Evolutionary conservation across 2,888 invertebrate species (phyloP).

Genomic region (Globia sparganii): DNA sequence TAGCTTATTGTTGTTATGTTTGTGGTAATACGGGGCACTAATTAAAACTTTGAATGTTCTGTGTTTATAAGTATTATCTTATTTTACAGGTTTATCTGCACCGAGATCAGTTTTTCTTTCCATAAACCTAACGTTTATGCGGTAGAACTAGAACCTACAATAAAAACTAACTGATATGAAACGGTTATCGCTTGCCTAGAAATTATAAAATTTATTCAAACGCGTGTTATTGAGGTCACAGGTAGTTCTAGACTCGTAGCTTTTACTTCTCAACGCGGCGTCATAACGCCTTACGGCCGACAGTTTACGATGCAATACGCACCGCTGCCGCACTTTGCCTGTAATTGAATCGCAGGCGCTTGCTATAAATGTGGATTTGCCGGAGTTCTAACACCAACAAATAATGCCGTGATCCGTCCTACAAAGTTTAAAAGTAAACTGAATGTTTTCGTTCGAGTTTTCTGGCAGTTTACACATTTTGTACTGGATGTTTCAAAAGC

Average conservation of each 20-base stretch:
- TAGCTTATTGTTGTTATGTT: neutral
- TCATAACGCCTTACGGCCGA: conserved; percentile 85
- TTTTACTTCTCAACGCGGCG: conserved; percentile 78
- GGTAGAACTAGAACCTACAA: conserved; percentile 5
- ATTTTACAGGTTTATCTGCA: neutral
- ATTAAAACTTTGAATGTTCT: neutral
- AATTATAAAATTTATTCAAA: conserved; percentile 67
- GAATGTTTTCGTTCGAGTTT: conserved; percentile 52
- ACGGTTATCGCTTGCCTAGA: conserved; percentile 52
- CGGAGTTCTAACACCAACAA: conserved; percentile 72
- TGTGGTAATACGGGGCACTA: too few species aligned
- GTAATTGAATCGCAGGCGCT: conserved; percentile 88
- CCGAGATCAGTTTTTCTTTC: neutral
- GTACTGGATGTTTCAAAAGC: conserved; percentile 23
- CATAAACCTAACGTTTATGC: conserved; percentile 13
- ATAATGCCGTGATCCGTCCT: conserved; percentile 67
- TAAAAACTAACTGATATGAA: conserved; percentile 50
- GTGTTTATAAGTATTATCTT: neutral
- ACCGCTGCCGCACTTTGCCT: conserved; percentile 84
- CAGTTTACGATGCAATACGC: conserved; percentile 88
- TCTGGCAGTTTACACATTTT: conserved; percentile 43
- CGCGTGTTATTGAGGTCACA: conserved; percentile 76
- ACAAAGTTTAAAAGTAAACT: conserved; percentile 69
- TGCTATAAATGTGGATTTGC: conserved; percentile 81
- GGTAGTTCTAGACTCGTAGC: conserved; percentile 68